Evolutionary conservation across 2,797 vertebrate species (phyloP).

Genomic region (Miichthys miiuy): DNA sequence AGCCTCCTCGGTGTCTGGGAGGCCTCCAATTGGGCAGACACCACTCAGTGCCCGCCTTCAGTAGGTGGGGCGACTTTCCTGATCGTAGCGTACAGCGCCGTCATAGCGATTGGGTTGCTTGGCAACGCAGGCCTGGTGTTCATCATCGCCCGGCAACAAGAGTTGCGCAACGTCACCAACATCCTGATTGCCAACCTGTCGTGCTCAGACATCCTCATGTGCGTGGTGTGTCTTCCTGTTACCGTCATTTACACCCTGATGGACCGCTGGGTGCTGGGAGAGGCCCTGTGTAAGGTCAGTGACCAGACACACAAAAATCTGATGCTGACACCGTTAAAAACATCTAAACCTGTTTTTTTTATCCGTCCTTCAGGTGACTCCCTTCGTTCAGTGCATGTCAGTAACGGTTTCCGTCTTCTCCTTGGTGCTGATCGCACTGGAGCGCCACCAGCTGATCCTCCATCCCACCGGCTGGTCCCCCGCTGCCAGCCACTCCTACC

Average conservation of each 20-base stretch:
- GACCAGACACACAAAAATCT: background rate
- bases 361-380: slow-evolving; percentile 72
- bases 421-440: slow-evolving; percentile 86
- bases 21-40: slow-evolving; percentile 67
- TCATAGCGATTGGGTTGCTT: slow-evolving; percentile 86
- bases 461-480: slow-evolving; percentile 88
- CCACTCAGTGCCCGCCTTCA: slow-evolving; percentile 78
- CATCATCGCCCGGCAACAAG: slow-evolving; percentile 85
- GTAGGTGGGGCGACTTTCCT: slow-evolving; percentile 84
- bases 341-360: background rate
- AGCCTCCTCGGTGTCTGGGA: slow-evolving; percentile 57
- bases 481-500: slow-evolving; percentile 83
- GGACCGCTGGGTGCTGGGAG: slow-evolving; percentile 88
- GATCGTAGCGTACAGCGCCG: slow-evolving; percentile 85
- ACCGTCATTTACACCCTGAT: slow-evolving; percentile 89
- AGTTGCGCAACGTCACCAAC: slow-evolving; percentile 87
- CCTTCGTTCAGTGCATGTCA: slow-evolving; percentile 87
- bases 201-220: slow-evolving; percentile 88
- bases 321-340: background rate
- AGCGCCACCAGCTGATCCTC: slow-evolving; percentile 88
- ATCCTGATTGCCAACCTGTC: slow-evolving; percentile 89
- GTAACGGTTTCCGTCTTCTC: slow-evolving; percentile 88
- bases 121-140: slow-evolving; percentile 87
- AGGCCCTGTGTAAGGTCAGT: slow-evolving; percentile 85
- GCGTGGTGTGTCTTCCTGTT: slow-evolving; percentile 86